Evolutionary conservation across 2,113 vertebrate species (phyloP), one percentile per base, ranked within the genome.

Genomic region (Bucco capensis): DNA sequence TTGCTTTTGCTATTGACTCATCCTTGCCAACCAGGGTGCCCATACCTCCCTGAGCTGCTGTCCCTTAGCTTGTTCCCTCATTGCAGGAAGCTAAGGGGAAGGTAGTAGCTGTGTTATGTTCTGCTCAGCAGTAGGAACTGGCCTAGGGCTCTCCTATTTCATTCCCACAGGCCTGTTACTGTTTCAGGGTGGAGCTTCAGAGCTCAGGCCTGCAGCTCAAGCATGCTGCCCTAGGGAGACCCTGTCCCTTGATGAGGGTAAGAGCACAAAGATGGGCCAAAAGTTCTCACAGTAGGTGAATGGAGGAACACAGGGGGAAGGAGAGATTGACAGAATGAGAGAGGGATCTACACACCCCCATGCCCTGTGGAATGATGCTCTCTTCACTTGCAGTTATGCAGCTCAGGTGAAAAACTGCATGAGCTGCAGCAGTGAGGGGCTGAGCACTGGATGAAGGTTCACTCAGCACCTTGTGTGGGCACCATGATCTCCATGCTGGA

Each of bases 141-240:
- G 11, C 24, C 51, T 44, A 24, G 6, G 25, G 18, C 21, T 65
- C 28, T 74, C 33, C 25, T 33, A 0, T 74, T 74, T 35, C 8
- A 38, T 75, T 70, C 21, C 38, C 6, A 7, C 14, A 58, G 49
- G 19, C 10, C 24, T 54, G 47, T 72, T 91, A 11, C 33, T 4
- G 1, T 54, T 56, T 70, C 47, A 21, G 23, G 14, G 23, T 9
- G 3, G 27, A 30, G 47, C 65, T 79, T 58, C 23, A 28, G 70
- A 47, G 31, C 30, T 72, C 19, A n/a, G n/a, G 13, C 35, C 19
- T 30, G 27, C 27, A 49, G 14, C 46, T 60, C 5, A 1, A 10
- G 74, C 0, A 0, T 8, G 7, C 44, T 50, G 56, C 1, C 3
- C 37, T 14, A 14, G 30, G 61, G 38, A 69, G 44, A 2, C 14